These are phyloP conservation scores for Stomatorhinus ivindoensis DNA, from an alignment of 2,113 vertebrate species.

Conservation along the genomic window DNA sequence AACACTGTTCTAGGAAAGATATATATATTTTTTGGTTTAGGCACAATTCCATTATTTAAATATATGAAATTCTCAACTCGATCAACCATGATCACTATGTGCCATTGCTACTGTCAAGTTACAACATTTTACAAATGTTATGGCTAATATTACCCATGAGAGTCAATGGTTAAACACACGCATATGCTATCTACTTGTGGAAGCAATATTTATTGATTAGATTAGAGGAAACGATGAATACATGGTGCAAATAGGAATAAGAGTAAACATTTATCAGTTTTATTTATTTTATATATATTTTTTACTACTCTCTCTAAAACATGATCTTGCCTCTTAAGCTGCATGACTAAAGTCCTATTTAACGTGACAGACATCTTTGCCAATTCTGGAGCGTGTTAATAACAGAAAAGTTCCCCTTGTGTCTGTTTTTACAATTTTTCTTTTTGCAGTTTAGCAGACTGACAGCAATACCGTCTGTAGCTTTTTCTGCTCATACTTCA, in stretches of 20 bases:
- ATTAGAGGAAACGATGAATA: background rate
- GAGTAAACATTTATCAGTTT: background rate
- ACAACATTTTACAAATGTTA: background rate
- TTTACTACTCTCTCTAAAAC: background rate
- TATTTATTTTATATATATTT: background rate
- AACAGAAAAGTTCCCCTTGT: background rate
- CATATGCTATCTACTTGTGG: background rate
- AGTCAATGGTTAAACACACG: background rate
- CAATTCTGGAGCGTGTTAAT: background rate
- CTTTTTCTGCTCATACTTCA: background rate
- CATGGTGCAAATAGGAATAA: slow-evolving; percentile 4
- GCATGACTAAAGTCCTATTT: background rate
- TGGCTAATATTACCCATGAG: background rate
- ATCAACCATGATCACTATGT: background rate
- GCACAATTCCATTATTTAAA: background rate
- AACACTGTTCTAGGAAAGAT: background rate
- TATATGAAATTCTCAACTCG: background rate
- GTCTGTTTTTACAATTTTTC: background rate
- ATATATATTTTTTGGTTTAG: background rate
- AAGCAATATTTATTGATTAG: slow-evolving; percentile 7
- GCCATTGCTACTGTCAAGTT: background rate
- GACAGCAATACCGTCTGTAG: background rate
- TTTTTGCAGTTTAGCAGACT: background rate
- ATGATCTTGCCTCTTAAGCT: background rate
- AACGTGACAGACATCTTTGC: background rate